These are phyloP conservation scores for Erythrolamprus reginae DNA, from an alignment of 2,113 vertebrate species.

Conservation along the genomic window DNA sequence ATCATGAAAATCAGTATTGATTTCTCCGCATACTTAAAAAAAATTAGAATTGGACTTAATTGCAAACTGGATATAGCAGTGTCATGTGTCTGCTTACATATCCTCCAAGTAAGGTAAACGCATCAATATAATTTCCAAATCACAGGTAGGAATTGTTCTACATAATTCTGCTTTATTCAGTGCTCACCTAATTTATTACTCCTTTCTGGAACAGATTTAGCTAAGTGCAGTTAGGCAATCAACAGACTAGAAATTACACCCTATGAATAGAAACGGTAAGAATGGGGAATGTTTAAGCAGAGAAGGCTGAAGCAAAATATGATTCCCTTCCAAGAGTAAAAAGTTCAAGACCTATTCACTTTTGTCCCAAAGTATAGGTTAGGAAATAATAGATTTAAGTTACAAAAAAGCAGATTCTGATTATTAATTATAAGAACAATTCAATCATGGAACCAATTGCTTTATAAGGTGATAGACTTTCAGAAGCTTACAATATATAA, in stretches of 20 bases:
- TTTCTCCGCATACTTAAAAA: background rate
- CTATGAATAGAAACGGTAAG: background rate
- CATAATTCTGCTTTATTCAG: background rate
- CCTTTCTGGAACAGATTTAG: background rate
- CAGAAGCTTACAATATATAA: background rate
- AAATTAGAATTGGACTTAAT: background rate
- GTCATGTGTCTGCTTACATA: background rate
- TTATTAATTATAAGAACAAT: background rate
- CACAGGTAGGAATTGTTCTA: background rate
- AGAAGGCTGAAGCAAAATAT: background rate
- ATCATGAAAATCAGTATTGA: background rate
- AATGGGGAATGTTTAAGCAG: background rate
- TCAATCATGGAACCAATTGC: background rate
- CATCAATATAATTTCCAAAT: background rate
- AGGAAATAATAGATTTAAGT: background rate
- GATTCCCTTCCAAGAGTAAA: background rate
- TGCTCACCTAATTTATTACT: background rate
- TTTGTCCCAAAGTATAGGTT: background rate
- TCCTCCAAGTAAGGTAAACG: background rate
- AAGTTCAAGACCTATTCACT: background rate
- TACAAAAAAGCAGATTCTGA: background rate
- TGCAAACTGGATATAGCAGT: background rate
- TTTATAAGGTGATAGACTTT: background rate
- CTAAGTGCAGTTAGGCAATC: background rate
- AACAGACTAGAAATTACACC: background rate